Conservation (phyloP, 2,797 vertebrate species). For the Pyrocephalus nanus region DNA sequence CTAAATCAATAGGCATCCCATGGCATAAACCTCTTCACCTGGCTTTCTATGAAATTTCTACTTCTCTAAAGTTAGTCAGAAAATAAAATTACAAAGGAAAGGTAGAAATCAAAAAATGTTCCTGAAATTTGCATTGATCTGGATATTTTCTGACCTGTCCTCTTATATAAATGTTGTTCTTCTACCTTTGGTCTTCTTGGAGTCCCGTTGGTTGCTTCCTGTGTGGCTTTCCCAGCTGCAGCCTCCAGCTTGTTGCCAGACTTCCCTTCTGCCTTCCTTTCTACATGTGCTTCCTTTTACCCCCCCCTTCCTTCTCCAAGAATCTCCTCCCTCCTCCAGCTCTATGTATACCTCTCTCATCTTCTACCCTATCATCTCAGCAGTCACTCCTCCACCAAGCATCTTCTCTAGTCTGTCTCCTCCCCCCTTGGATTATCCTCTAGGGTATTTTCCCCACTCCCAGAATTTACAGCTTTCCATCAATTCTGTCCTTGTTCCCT, state of each 20-base stretch:
- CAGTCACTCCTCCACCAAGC: not conserved
- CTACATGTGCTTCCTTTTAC: not conserved
- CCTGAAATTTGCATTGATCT: not conserved
- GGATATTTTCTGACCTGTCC: not conserved
- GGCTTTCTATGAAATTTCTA: not conserved
- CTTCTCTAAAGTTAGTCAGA: not conserved
- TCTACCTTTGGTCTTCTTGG: constrained; percentile 53
- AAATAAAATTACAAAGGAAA: not conserved
- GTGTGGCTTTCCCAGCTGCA: not conserved
- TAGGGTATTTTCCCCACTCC: not conserved
- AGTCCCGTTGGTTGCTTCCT: not conserved
- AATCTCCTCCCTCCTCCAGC: constrained; percentile 9
- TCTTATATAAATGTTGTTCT: not conserved
- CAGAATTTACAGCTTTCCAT: not conserved
- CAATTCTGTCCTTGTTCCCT: not conserved
- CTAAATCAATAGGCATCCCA: not conserved
- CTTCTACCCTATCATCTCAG: constrained; percentile 3
- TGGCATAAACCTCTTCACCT: not conserved
- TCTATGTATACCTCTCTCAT: not conserved
- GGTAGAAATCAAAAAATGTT: not conserved
- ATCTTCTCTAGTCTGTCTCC: not conserved
- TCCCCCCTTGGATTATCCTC: not conserved
- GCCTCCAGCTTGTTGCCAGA: not conserved
- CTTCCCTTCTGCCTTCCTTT: not conserved
- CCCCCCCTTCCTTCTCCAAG: not conserved